A percentile compares a stretch with the other conserved stretches of the same genome.
These are phyloP conservation scores for Encarsia formosa DNA, from an alignment of 2,888 invertebrate genomes.

Conservation along the genomic window DNA sequence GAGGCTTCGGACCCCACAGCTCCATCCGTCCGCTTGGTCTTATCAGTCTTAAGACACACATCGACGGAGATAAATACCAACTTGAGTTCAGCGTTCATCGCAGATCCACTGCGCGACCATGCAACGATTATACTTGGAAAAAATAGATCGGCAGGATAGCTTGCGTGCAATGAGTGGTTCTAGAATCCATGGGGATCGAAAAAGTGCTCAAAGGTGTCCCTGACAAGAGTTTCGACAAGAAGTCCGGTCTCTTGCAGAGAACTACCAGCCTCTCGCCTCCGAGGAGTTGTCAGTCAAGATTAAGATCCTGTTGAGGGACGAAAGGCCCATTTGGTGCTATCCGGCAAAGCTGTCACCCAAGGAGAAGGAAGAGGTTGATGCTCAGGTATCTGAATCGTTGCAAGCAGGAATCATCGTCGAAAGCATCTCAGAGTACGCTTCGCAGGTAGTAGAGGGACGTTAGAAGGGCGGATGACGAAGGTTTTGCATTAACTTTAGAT, in stretches of 20 bases:
- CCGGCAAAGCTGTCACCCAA: slow-evolving; percentile 26
- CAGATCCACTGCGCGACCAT: neutral
- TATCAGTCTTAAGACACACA: no score
- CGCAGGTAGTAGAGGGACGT: slow-evolving; percentile 28
- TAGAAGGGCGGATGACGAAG: slow-evolving; percentile 29
- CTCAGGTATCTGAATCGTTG: slow-evolving; percentile 30
- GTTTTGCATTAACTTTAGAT: slow-evolving; percentile 31
- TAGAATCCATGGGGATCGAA: neutral
- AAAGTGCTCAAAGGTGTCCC: neutral
- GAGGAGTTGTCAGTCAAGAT: slow-evolving; percentile 27
- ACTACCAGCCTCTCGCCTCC: neutral
- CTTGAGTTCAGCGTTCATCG: no score
- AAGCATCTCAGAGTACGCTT: slow-evolving; percentile 30
- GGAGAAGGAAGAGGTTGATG: slow-evolving; percentile 17
- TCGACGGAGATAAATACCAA: no score
- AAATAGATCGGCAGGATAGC: neutral
- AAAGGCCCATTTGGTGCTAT: slow-evolving; percentile 31
- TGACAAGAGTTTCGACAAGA: neutral
- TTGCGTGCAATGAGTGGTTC: neutral
- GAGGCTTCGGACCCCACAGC: no score
- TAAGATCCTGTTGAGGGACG: slow-evolving; percentile 34
- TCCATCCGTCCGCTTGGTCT: no score
- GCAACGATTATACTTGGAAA: neutral
- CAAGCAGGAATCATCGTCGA: slow-evolving; percentile 26
- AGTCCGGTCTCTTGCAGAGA: neutral